A percentile compares a stretch with the other conserved stretches of the same genome.
Evolutionary conservation across 2,797 vertebrate genomes (phyloP).

Genomic region (Picus viridis): DNA sequence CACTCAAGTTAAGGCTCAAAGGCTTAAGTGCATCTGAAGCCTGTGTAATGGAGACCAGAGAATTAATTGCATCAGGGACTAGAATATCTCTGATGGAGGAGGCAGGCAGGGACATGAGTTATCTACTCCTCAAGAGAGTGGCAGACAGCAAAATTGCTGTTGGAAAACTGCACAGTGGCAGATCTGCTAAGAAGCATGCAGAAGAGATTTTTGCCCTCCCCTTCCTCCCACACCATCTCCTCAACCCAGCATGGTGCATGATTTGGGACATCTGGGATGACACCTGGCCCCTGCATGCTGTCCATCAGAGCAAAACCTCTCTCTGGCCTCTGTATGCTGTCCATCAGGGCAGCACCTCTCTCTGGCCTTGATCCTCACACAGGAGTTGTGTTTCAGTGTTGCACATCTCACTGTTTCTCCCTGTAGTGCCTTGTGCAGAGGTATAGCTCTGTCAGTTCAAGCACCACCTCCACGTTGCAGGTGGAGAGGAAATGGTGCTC

Average conservation of each 20-base stretch:
- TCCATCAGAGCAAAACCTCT: too few relatives aligned
- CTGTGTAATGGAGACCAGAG: background rate
- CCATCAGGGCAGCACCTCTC: accelerated
- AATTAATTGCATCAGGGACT: background rate
- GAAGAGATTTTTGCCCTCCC: background rate
- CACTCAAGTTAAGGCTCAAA: constrained; percentile 1
- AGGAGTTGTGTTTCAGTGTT: background rate
- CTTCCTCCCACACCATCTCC: background rate
- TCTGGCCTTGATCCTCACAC: background rate
- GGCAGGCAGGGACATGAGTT: background rate
- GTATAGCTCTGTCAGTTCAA: background rate
- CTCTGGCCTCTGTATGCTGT: background rate
- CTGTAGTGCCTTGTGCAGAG: accelerated
- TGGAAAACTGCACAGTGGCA: background rate
- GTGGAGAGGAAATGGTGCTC: accelerated
- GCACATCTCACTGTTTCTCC: background rate
- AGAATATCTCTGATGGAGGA: background rate
- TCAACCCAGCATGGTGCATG: accelerated
- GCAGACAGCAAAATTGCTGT: background rate
- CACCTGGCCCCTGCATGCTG: too few relatives aligned
- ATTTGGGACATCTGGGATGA: background rate
- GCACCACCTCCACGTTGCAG: background rate
- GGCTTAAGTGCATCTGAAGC: background rate
- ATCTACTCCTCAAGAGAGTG: background rate
- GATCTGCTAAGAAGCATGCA: background rate